Evolutionary conservation across 2,113 vertebrate species (phyloP).

Genomic region (Hippocampus abdominalis): DNA sequence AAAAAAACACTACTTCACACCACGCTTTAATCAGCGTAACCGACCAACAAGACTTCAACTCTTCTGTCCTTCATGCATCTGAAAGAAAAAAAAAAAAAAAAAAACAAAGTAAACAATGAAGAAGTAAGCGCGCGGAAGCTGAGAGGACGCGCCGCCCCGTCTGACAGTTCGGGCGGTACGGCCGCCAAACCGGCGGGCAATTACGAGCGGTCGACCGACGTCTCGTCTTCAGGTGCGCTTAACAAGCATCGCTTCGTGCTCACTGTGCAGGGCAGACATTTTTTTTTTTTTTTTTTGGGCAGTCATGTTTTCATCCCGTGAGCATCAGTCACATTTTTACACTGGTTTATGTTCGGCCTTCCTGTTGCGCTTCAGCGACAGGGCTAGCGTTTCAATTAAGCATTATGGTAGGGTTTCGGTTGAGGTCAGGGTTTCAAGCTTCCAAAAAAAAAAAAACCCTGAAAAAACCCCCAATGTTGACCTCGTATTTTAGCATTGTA

Average conservation of each 20-base stretch:
- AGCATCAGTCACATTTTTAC: too few relatives aligned
- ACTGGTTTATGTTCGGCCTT: background rate
- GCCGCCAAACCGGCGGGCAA: conserved; percentile 28
- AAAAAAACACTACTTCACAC: too few relatives aligned
- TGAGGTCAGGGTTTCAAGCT: background rate
- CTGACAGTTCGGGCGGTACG: conserved; percentile 35
- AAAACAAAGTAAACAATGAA: conserved; percentile 1
- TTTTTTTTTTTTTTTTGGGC: background rate
- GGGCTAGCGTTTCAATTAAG: too few relatives aligned
- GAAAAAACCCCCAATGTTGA: too few relatives aligned
- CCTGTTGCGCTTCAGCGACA: background rate
- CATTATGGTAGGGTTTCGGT: too few relatives aligned
- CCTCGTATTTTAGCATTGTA: too few relatives aligned
- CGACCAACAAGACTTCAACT: background rate
- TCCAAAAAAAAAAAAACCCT: too few relatives aligned
- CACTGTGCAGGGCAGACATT: background rate
- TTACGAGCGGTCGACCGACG: conserved; percentile 35
- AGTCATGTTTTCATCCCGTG: background rate
- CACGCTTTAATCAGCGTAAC: background rate
- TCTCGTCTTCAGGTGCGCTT: conserved; percentile 12
- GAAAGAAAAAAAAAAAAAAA: conserved; percentile 4
- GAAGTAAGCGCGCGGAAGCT: conserved; percentile 13
- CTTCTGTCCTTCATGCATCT: background rate
- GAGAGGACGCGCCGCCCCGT: conserved; percentile 18
- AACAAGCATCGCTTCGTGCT: conserved; percentile 24